These are phyloP conservation scores for Mayetiola destructor DNA, from an alignment of 2,888 invertebrate species.

Conservation along the genomic window DNA sequence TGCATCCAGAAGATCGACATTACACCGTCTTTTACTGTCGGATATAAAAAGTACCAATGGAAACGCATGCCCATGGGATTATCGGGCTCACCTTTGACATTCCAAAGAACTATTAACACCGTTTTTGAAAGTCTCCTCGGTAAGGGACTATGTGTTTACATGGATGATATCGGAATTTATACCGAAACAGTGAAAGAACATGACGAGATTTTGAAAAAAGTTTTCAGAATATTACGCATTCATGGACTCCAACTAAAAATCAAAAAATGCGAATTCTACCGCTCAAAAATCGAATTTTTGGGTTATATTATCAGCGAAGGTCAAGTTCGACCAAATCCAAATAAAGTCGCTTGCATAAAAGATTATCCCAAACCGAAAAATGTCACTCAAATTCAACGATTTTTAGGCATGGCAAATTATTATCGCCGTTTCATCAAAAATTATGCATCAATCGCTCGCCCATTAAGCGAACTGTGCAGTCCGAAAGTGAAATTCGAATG, in stretches of 20 bases:
- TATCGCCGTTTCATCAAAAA: slow-evolving; percentile 16
- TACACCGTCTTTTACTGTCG: not conserved
- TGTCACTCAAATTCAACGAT: slow-evolving; percentile 19
- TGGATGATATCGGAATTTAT: slow-evolving; percentile 21
- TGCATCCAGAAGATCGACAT: not conserved
- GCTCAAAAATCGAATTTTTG: not conserved
- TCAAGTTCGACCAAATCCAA: slow-evolving; percentile 18
- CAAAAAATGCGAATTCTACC: slow-evolving; percentile 20
- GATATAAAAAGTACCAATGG: not conserved
- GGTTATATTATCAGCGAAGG: not conserved
- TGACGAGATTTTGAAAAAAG: slow-evolving; percentile 15
- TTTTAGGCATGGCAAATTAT: slow-evolving; percentile 18
- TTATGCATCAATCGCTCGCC: slow-evolving; percentile 19
- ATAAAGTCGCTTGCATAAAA: slow-evolving; percentile 17
- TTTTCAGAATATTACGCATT: slow-evolving; percentile 17
- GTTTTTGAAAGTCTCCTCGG: slow-evolving; percentile 17
- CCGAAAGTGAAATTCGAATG: not conserved
- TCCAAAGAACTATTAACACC: slow-evolving; percentile 16
- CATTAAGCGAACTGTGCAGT: slow-evolving; percentile 16
- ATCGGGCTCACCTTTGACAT: not conserved
- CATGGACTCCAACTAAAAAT: slow-evolving; percentile 20
- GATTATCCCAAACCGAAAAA: slow-evolving; percentile 19
- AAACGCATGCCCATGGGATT: not conserved
- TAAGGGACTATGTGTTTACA: slow-evolving; percentile 20
- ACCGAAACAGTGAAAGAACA: slow-evolving; percentile 17